Evolutionary conservation across 2,888 invertebrate species (phyloP), one percentile per base, ranked within the genome.

Genomic region (Phyto melanocephala): DNA sequence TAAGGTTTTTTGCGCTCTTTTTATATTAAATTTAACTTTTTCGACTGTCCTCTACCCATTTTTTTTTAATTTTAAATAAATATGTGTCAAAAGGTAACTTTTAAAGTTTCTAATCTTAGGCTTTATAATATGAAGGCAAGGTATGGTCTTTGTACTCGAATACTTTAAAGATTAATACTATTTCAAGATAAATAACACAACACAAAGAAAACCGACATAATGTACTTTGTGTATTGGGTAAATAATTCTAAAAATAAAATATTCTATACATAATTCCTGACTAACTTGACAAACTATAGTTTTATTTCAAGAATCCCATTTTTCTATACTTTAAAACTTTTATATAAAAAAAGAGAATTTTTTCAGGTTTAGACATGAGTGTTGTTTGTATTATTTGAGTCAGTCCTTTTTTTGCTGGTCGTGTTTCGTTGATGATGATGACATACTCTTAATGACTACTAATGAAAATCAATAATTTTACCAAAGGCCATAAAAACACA

Each of bases 391-490:
- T 4, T 52, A 24, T 24, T 45, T 60, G 20, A 33, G 5, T 47
- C 10, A 24, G 24, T 22, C 35, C 11, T 6, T 15, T 60, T 40
- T 22, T 24, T 40, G 3, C 11, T 37, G 11, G 33, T 20, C 8
- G 20, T 45, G 28, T 33, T 40, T 13, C 42, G 24, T 28, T 50
- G 42, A 60, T 24, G 45, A 35, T 45, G 75, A 80, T 70, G 80
- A 58, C 56, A 80, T 50, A 60, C 58, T 13, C 50, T 52, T 68
- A 68, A 60, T 76, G 76, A 40, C 65, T 40, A 28, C 42, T 52
- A 65, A 65, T 60, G 45, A 70, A 80, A 80, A 76, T 80, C 80
- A 75, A 76, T 80, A 80, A 52, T 71, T 65, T 24, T 52, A 42
- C 40, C 52, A 76, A 65, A 70, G 33, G 47, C 58, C 24, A 80